Evolutionary conservation across 2,797 vertebrate species (phyloP), one percentile per base, ranked within the genome.

Genomic region (Botia almorhae): DNA sequence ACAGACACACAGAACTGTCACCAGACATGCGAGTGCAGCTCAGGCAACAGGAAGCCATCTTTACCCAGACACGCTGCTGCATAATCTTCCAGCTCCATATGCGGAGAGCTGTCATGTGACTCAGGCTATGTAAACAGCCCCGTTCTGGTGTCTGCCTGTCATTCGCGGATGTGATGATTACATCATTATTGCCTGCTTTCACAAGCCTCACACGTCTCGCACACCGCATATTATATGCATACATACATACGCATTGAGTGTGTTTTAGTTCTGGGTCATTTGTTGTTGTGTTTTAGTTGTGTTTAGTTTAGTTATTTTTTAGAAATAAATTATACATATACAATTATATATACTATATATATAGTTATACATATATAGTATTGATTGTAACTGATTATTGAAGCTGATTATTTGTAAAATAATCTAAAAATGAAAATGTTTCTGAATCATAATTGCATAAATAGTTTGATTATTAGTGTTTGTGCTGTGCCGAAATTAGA

Each of bases 1-100:
- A 78, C 80, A 86, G 80, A 55, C 53, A 14, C n/a, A 46, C 68
- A 74, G 76, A 78, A 55, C 71, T 70, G 69, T 77, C 63, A 29
- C 74, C 63, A 73, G 77, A 78, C 65, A 69, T 60, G 56, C 14
- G 65, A 67, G 29, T 5, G 16, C 67, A 71, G 75, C 13, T 8
- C 63, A 19, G 36, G 46, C 46, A 56, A 70, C 74, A 74, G 55
- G 74, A 81, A 76, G 68, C 50, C 82, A 82, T 76, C 81, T 74
- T 78, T 65, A 74, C 63, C 53, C 69, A 73, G 69, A 68, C 63
- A 60, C 69, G 43, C 69, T 26, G 50, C 56, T 21, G 58, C 50
- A 65, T 65, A 80, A 80, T 80, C 77, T 73, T 19, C 55, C 50
- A 13, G 60, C 33, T 50, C 53, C 69, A 80, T 73, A 80, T 67